Evolutionary conservation across 2,888 invertebrate species (phyloP), one percentile per base, ranked within the genome.

Genomic region (Imbricaverruca yamaguchii): DNA sequence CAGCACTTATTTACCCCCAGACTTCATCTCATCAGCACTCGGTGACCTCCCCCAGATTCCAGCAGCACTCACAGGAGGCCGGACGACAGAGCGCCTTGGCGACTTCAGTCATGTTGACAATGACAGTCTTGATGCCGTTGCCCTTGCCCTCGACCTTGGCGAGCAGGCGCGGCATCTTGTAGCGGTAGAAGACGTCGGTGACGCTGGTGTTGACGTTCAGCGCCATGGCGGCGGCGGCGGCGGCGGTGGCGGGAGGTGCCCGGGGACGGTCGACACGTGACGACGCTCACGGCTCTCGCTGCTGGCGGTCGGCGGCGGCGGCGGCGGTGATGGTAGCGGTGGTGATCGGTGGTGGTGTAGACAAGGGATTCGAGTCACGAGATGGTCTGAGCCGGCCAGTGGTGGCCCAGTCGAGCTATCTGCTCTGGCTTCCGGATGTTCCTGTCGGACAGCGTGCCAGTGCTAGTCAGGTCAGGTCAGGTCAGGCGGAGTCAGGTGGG

Each of bases 131-230:
- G 87, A 99, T 99, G 87, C 99, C 99, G 90, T 99, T 99, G 84
- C 98, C 98, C 87, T 98, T 98, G 87, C 98, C 98, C 89, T 98
- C 98, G 84, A 98, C 97, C 90, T 99, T 99, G 87, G 99, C 98
- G 90, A 94, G 91, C 86, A 99, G 93, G 86, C 96, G 92, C 84
- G 99, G 99, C 99, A 99, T 99, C 90, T 99, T 99, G 87, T 90
- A 90, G 91, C 99, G 97, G 90, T 99, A 99, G 91, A 98, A 99
- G 87, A 96, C 96, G 91, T 99, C 99, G 89, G 96, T 94, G 86
- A 98, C 97, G 88, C 92, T 93, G 85, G 98, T 93, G 89, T 99
- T 99, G 85, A 99, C 96, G 91, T 99, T 99, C 86, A 98, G 90
- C 87, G 93, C 92, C 88, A 92, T 94, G 95, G 86, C 87, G 90